These are phyloP conservation scores for Orientallactaga bullata DNA, from an alignment of 2,113 vertebrate genomes.

Conservation along the genomic window DNA sequence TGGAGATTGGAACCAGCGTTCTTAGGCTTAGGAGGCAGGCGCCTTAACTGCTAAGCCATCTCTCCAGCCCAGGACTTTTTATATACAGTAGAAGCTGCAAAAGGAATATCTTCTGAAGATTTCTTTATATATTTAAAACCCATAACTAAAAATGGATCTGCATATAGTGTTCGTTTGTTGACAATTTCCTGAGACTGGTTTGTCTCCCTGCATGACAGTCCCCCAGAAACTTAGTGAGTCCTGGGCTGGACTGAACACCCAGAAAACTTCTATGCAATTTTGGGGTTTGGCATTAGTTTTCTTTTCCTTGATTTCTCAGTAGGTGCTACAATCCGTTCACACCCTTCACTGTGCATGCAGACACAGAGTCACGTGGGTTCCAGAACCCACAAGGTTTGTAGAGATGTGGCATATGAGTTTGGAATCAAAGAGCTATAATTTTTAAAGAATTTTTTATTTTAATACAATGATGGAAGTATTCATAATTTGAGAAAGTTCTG, in stretches of 20 bases:
- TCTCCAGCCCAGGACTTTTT: no score
- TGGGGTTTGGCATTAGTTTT: slow-evolving; percentile 80
- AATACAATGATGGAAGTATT: slow-evolving; percentile 99
- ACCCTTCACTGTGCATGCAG: slow-evolving; percentile 93
- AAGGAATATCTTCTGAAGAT: slow-evolving; percentile 91
- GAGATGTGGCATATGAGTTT: slow-evolving; percentile 91
- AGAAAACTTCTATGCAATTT: slow-evolving; percentile 91
- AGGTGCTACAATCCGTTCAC: slow-evolving; percentile 93
- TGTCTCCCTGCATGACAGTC: slow-evolving; percentile 96
- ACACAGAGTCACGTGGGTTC: slow-evolving; percentile 84
- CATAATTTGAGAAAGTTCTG: slow-evolving; percentile 97
- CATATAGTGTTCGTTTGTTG: slow-evolving; percentile 92
- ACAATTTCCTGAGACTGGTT: slow-evolving; percentile 91
- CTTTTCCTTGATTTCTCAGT: slow-evolving; percentile 85
- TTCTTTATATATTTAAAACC: slow-evolving; percentile 89
- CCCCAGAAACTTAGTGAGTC: slow-evolving; percentile 87
- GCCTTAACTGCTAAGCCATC: no score
- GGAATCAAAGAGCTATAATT: slow-evolving; percentile 97
- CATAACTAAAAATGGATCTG: slow-evolving; percentile 86
- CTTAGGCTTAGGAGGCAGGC: no score
- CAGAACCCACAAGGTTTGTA: slow-evolving; percentile 86
- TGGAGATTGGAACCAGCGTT: no score
- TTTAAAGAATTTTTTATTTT: slow-evolving; percentile 98
- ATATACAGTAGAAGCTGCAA: slow-evolving; percentile 88
- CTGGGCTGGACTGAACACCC: slow-evolving; percentile 86